These are phyloP conservation scores for Poeciliopsis occidentalis DNA, from an alignment of 2,113 vertebrate genomes.

Conservation along the genomic window DNA sequence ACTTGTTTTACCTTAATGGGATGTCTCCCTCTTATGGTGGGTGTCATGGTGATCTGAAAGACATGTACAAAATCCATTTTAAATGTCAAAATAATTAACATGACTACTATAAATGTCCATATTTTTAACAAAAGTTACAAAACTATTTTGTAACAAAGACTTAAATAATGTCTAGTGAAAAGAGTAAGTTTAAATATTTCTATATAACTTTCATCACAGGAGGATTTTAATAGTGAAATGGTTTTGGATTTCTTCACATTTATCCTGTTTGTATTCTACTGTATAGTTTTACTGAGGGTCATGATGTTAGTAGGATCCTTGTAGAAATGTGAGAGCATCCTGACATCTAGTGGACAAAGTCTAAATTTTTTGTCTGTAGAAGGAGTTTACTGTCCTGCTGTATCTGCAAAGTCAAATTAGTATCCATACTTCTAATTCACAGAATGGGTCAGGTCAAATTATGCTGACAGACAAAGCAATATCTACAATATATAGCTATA, in stretches of 20 bases:
- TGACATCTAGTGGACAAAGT: conserved; percentile 75
- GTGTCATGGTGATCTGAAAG: not conserved
- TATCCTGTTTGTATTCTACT: not conserved
- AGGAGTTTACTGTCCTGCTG: not conserved
- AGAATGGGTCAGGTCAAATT: not conserved
- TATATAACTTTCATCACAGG: not conserved
- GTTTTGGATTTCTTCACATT: not conserved
- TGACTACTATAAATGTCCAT: not conserved
- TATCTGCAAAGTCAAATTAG: not conserved
- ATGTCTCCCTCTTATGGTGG: conserved; percentile 76
- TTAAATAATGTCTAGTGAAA: not conserved
- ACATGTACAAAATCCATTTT: not conserved
- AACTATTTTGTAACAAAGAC: not conserved
- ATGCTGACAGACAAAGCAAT: not conserved
- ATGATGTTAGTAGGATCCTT: not conserved
- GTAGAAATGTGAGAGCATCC: conserved; percentile 39
- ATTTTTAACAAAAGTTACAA: not conserved
- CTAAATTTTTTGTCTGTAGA: not conserved
- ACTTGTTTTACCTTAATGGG: conserved; percentile 45
- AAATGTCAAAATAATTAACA: not conserved
- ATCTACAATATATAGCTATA: not conserved
- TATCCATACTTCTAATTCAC: not conserved
- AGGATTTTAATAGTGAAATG: not conserved
- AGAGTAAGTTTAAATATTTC: not conserved
- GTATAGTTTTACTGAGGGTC: not conserved